Evolutionary conservation across 2,888 invertebrate species (phyloP).

Genomic region (Nephrotoma flavescens): DNA sequence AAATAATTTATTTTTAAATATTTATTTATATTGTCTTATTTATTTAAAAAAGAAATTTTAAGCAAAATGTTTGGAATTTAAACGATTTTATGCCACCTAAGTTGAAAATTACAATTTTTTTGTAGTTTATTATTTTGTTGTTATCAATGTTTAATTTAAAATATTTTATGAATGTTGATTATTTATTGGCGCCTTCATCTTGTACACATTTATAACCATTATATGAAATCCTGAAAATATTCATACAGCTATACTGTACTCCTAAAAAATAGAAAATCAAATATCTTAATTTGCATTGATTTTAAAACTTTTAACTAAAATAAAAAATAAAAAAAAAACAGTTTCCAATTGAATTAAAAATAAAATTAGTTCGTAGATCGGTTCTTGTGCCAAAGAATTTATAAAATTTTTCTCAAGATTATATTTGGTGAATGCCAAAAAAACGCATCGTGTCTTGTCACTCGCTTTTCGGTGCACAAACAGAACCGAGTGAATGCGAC

Average conservation of each 20-base stretch:
- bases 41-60: background rate
- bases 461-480: background rate
- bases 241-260: background rate
- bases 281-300: background rate
- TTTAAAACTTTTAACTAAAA: background rate
- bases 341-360: background rate
- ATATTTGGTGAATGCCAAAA: background rate
- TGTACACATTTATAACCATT: background rate
- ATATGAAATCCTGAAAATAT: background rate
- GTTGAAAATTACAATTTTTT: background rate
- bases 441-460: background rate
- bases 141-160: background rate
- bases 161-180: conserved; percentile 1
- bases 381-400: background rate
- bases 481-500: background rate
- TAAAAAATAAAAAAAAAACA: background rate
- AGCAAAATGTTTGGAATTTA: background rate
- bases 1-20: background rate
- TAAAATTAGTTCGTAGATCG: background rate
- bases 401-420: background rate
- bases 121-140: background rate
- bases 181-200: background rate
- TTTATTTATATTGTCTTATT: background rate
- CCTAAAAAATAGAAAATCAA: background rate
- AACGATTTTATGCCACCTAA: conserved; percentile 2